Evolutionary conservation across 2,888 invertebrate genomes (phyloP).

Genomic region (Willowsia nigromaculata): DNA sequence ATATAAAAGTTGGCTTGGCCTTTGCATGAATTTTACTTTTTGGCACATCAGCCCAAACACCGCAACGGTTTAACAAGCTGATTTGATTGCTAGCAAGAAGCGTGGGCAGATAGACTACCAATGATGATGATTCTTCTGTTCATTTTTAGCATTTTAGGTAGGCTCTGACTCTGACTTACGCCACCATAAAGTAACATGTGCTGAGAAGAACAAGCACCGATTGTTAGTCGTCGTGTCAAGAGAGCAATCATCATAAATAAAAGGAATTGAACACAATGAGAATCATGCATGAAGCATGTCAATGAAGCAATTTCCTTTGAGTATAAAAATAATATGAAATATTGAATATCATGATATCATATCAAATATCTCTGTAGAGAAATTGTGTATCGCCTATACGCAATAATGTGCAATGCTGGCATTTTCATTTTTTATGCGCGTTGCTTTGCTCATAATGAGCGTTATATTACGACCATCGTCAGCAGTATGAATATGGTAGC

Average conservation of each 20-base stretch:
- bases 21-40: background rate
- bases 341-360: background rate
- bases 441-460: no score
- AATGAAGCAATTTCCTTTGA: constrained; percentile 30
- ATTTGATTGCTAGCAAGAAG: background rate
- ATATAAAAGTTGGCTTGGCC: background rate
- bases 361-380: background rate
- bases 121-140: background rate
- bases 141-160: no score
- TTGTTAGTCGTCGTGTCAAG: background rate
- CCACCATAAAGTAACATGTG: background rate
- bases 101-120: background rate
- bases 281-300: constrained; percentile 64
- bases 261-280: constrained; percentile 20
- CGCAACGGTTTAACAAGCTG: background rate
- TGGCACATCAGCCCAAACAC: background rate
- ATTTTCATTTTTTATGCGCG: no score
- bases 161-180: no score
- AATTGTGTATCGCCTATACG: no score
- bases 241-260: constrained; percentile 27
- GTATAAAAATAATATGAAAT: background rate
- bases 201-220: background rate
- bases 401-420: background rate
- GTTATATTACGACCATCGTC: background rate
- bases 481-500: background rate